Base-by-base conservation (phyloP, 2,888 invertebrate species). In the Stictocephala bisonia region DNA sequence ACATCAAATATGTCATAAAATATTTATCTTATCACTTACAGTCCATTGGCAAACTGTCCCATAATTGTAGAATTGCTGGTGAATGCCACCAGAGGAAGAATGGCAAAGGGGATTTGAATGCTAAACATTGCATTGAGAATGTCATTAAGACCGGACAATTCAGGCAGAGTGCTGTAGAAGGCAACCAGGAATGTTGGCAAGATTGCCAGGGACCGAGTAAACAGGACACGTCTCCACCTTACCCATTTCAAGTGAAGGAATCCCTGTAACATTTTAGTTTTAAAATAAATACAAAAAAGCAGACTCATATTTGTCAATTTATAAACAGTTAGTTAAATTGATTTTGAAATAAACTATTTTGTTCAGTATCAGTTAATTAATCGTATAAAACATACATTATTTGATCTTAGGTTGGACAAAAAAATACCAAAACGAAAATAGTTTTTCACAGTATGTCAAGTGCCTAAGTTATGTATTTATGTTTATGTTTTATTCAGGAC, bases 61-160 rank as follows among this genome's bases (percentile, higher is more conserved):
- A 96, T 96, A 58, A 96, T 90, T 56, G 88, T 85, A 2, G 84
- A 83, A 78, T 91, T 91, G 72, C 93, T 92, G 0, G 95, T 95
- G 81, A 96, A 95, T 0, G 95, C 94, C 72, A 96, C 90, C 0
- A 93, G 91, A 4, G 96, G 95, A 74, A 96, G 87, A 2, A 93
- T 89, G 0, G 96, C 96, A 82, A 96, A 96, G 0, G 96, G 96
- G 77, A 96, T 84, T 83, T 95, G 95, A 22, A 95, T 84, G 77
- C 93, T 91, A 94, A 95, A 94, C 11, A 95, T 88, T 0, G 93
- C 94, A 84, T 96, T 96, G 40, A 96, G 84, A 35, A 92, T 85
- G 82, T 95, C 95, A 83, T 96, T 96, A 93, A 96, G 91, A 24
- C 87, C 86, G 2, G 91, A 92, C 71, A 95, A 84, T 79, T 93